A percentile compares a stretch with the other conserved stretches of the same genome.
These are phyloP conservation scores for Tachina lurida DNA, from an alignment of 2,888 invertebrate species.

Conservation along the genomic window DNA sequence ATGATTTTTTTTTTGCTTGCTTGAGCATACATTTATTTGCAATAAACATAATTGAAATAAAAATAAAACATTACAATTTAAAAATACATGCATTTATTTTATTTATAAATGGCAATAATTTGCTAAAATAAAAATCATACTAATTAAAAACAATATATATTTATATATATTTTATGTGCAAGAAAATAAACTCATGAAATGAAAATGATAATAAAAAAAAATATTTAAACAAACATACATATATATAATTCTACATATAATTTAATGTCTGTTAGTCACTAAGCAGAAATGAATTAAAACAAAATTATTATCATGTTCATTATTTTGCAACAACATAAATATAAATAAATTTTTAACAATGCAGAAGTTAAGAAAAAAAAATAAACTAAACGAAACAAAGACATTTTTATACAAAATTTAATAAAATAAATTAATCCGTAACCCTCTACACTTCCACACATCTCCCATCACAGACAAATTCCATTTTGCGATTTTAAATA, in stretches of 20 bases:
- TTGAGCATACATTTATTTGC: not conserved
- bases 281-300: conserved; percentile 32
- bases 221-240: not conserved
- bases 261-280: conserved; percentile 61
- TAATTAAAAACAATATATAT: conserved; percentile 40
- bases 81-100: conserved; percentile 23
- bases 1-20: not conserved
- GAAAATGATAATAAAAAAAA: not conserved
- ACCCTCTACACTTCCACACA: conserved; percentile 15
- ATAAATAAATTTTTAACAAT: conserved; percentile 50
- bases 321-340: conserved; percentile 43
- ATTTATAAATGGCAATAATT: conserved; percentile 45
- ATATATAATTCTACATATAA: conserved; percentile 24
- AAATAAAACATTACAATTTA: conserved; percentile 25
- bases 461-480: not conserved
- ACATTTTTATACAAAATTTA: conserved; percentile 66
- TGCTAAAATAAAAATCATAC: conserved; percentile 35
- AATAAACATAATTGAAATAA: conserved; percentile 31
- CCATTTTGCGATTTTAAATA: conserved; percentile 15
- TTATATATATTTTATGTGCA: conserved; percentile 17
- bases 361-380: conserved; percentile 19
- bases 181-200: conserved; percentile 9
- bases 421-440: conserved; percentile 65
- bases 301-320: not conserved
- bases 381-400: not conserved